Evolutionary conservation across 2,888 invertebrate species (phyloP), one percentile per base, ranked within the genome.

Genomic region (Augochlorella aurata): DNA sequence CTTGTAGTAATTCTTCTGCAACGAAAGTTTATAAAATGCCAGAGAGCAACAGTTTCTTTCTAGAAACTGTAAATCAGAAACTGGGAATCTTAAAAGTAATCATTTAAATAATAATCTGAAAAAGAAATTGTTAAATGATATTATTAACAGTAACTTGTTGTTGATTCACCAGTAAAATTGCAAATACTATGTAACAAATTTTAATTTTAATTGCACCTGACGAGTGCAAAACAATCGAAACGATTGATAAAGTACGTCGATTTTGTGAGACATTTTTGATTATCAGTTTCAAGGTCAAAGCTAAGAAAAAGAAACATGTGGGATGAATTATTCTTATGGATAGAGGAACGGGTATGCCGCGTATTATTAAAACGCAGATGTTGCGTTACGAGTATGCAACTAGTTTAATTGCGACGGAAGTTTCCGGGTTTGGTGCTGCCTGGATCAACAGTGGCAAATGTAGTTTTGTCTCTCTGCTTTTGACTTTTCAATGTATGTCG

Each of bases 401-500:
- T 54, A 29, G 18, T 47, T 54, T 24, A 18, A 5, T 68, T n/a
- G 52, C 24, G 29, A 12, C 47, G 68, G 47, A 29, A 29, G 68
- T 74, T 49, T 49, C 29, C 49, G 24, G n/a, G 29, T 47, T 12
- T 29, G n/a, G 50, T 72, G 14, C 47, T 38, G 24, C 3, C 14
- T 16, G 38, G 38, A 29, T 68, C 5, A 9, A 2, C 3, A 14
- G 0, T 16, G 47, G 2, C 18, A 49, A 58, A 58, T n/a, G 29
- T 24, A 16, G 38, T 21, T 77, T 54, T 10, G 2, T 18, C 0
- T 12, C 8, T 8, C 14, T 18, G 5, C 54, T 7, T 66, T 77
- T 54, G 29, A 54, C 50, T 68, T 61, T 14, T 74, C 74, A 45
- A 77, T 68, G 45, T 58, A 16, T 16, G 12, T 75, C 45, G 8